Evolutionary conservation across 2,888 invertebrate species (phyloP).

Genomic region (Agonopterix alstromeriana): DNA sequence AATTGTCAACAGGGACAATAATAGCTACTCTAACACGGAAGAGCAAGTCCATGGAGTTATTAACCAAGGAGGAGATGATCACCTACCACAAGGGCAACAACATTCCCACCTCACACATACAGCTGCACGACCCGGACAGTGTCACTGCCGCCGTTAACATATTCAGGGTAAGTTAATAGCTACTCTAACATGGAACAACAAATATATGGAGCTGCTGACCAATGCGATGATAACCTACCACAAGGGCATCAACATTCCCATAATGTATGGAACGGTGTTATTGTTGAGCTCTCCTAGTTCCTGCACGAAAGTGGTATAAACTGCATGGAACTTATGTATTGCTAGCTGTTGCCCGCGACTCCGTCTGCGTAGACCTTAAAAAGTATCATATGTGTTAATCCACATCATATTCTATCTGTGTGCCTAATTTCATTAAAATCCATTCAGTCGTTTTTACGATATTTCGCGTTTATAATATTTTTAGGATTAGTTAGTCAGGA

Average conservation of each 20-base stretch:
- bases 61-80: slow-evolving; percentile 95
- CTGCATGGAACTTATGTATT: too few species aligned
- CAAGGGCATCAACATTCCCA: slow-evolving; percentile 91
- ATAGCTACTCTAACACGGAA: slow-evolving; percentile 91
- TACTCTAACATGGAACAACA: slow-evolving; percentile 87
- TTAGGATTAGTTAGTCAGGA: too few species aligned
- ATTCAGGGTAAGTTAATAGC: slow-evolving; percentile 89
- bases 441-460: too few species aligned
- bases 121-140: slow-evolving; percentile 96
- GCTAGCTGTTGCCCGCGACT: too few species aligned
- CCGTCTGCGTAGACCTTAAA: too few species aligned
- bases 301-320: too few species aligned
- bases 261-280: too few species aligned
- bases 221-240: slow-evolving; percentile 95
- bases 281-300: too few species aligned
- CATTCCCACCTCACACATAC: slow-evolving; percentile 95
- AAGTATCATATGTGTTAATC: too few species aligned
- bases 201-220: slow-evolving; percentile 86
- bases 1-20: slow-evolving; percentile 75
- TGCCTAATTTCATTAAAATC: too few species aligned
- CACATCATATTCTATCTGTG: too few species aligned
- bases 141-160: slow-evolving; percentile 92
- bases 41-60: slow-evolving; percentile 84
- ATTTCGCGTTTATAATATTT: too few species aligned
- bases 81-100: slow-evolving; percentile 91